Evolutionary conservation across 2,888 invertebrate genomes (phyloP), one percentile per base, ranked within the genome.

Genomic region (Sesia bembeciformis): DNA sequence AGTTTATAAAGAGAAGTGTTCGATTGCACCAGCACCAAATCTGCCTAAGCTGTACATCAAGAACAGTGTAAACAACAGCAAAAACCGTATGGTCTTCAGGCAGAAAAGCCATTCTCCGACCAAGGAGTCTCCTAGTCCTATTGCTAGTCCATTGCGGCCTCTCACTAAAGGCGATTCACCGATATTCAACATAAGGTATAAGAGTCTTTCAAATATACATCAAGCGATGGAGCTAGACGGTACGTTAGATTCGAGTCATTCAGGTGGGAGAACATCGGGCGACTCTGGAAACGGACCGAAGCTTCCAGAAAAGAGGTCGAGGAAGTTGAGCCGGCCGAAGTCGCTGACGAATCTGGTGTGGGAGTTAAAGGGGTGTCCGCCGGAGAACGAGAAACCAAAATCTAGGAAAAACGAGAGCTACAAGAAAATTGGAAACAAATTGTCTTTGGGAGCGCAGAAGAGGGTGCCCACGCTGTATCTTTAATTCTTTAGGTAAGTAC

Each of bases 241-340:
- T 0, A 96, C 96, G n/a, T 88, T 97, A 61, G 96, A 96, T 74
- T 97, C 96, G 43, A 96, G 96, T 75, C 95, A 96, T 82, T 96
- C 96, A 40, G 96, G 96, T 42, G 96, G 96, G 1, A 91, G 95
- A 54, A 95, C 95, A 4, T 96, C 96, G 6, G 96, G 95, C 3
- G 96, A 96, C 78, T 96, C 96, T 4, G 93, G 92, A 0, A 92
- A 93, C 52, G 93, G 93, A 3, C 93, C 93, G 4, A 96, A 96
- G 74, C 90, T 95, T 70, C 95, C 95, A 54, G 96, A 96, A 72
- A 96, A 96, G 76, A 90, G 95, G 71, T 95, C 94, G 54, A 91
- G 95, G 65, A 94, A 94, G 70, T 80, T 97, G 58, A 95, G 95
- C 67, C 92, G 96, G 73, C 96, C 96, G 54, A 93, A 96, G 65